Conservation (phyloP, 2,113 vertebrate genomes). For the Xiphophorus maculatus region DNA sequence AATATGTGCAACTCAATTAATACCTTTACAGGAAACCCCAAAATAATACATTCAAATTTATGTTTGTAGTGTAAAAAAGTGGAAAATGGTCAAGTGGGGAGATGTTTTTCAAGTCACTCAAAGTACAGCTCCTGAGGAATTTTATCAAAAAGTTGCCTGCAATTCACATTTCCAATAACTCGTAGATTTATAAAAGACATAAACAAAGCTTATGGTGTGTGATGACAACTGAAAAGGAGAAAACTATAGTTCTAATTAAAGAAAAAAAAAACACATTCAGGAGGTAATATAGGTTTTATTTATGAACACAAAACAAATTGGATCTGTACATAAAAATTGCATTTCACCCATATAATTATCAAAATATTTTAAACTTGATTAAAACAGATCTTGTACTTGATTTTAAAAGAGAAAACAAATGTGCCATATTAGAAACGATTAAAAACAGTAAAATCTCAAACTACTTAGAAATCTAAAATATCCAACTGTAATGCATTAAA, state of each 20-base stretch:
- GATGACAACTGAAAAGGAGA: conserved; percentile 10
- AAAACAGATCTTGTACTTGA: conserved; percentile 31
- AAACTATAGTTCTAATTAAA: neutral
- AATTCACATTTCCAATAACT: too few relatives aligned
- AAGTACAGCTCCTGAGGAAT: neutral
- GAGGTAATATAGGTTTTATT: conserved; percentile 70
- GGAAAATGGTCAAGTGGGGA: too few relatives aligned
- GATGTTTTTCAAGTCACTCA: too few relatives aligned
- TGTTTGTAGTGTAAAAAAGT: too few relatives aligned
- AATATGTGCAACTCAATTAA: too few relatives aligned
- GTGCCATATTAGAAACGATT: conserved; percentile 22
- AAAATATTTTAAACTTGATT: conserved; percentile 57
- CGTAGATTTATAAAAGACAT: neutral
- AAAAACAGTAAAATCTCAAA: conserved; percentile 57
- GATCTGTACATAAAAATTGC: conserved; percentile 80
- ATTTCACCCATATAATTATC: conserved; percentile 72
- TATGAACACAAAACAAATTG: conserved; percentile 73
- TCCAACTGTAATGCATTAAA: conserved; percentile 43
- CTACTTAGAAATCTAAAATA: conserved; percentile 67
- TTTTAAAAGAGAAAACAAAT: conserved; percentile 42
- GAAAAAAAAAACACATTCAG: neutral
- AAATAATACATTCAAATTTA: too few relatives aligned
- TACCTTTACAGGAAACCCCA: too few relatives aligned
- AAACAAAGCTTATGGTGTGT: neutral
- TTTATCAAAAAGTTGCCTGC: too few relatives aligned